Conservation (phyloP, 2,797 vertebrate genomes). For the Hippocampus kuda region DNA sequence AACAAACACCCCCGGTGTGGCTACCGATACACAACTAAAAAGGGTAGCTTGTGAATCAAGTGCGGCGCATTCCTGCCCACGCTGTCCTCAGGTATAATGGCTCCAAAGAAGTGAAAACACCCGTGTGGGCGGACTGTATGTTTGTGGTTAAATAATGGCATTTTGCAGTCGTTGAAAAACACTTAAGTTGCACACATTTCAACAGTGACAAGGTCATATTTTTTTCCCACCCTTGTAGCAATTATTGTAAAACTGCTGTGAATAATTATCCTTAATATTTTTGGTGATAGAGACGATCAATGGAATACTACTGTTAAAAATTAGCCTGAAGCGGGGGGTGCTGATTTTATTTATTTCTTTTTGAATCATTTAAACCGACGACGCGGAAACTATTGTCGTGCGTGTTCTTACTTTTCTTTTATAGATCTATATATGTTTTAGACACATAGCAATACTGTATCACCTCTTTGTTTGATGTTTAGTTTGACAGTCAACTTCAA, state of each 20-base stretch:
- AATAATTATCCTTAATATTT: background rate
- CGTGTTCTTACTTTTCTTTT: too few species aligned
- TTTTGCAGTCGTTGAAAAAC: background rate
- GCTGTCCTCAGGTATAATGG: slow-evolving; percentile 8
- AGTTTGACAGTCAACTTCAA: background rate
- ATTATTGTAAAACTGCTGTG: background rate
- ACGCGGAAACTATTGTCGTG: too few species aligned
- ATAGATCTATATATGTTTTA: too few species aligned
- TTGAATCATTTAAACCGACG: too few species aligned
- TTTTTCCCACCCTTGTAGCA: background rate
- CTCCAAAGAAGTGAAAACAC: slow-evolving; percentile 6
- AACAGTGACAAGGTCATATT: background rate
- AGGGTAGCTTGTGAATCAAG: background rate
- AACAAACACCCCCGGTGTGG: background rate
- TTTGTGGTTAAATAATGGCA: slow-evolving; percentile 2
- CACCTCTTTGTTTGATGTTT: too few species aligned
- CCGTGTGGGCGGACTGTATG: background rate
- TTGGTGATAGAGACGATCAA: background rate
- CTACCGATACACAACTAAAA: background rate
- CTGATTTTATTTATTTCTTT: too few species aligned
- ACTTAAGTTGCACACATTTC: background rate
- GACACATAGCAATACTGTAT: too few species aligned
- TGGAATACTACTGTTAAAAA: background rate
- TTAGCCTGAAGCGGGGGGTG: too few species aligned
- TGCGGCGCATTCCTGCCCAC: background rate